Percentiles rank a stretch among this genome's conserved stretches.
These are phyloP conservation scores for Dermatemys mawii DNA, from an alignment of 2,113 vertebrate species.

Conservation along the genomic window DNA sequence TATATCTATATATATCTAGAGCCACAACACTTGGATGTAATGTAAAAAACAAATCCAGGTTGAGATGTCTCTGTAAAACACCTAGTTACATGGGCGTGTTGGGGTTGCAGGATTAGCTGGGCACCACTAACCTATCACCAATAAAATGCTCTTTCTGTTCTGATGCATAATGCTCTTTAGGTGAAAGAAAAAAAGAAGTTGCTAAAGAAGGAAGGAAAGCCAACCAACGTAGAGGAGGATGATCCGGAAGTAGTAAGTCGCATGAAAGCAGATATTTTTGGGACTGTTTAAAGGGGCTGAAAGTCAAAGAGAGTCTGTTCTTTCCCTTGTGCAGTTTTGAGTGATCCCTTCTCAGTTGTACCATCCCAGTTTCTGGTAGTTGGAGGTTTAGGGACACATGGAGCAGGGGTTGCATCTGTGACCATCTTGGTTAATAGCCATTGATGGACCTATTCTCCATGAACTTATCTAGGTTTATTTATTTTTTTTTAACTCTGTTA, in stretches of 20 bases:
- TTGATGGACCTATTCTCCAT: background rate
- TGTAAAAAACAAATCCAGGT: background rate
- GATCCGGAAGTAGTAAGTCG: conserved; percentile 91
- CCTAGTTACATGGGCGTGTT: background rate
- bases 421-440: background rate
- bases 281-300: background rate
- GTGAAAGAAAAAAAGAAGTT: conserved; percentile 97
- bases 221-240: conserved; percentile 89
- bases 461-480: no score
- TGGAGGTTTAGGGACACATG: background rate
- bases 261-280: background rate
- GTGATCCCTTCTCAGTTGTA: background rate
- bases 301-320: background rate
- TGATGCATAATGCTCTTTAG: conserved; percentile 71
- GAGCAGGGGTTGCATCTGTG: background rate
- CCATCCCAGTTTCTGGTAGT: background rate
- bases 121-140: background rate
- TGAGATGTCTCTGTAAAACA: background rate
- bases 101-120: background rate
- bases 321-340: background rate
- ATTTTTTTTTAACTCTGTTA: background rate
- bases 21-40: background rate
- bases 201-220: conserved; percentile 96
- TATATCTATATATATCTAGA: background rate
- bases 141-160: background rate